These are phyloP conservation scores for Cranoglanis bouderius DNA, from an alignment of 2,113 vertebrate species.

Conservation along the genomic window DNA sequence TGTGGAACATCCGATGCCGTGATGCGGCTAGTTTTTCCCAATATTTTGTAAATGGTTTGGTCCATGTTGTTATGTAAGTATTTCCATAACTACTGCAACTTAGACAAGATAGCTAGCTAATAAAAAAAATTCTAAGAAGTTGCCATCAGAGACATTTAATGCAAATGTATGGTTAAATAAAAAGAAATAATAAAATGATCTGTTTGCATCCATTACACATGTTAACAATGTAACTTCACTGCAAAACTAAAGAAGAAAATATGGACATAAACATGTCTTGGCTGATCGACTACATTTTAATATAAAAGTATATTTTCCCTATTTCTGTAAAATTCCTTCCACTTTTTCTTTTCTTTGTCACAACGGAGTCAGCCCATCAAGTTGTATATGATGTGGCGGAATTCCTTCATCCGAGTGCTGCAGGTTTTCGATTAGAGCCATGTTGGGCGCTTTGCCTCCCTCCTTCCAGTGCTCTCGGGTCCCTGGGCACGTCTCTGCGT, in stretches of 20 bases:
- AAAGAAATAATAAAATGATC: background rate
- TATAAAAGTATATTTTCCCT: background rate
- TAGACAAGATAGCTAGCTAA: background rate
- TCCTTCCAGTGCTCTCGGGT: background rate
- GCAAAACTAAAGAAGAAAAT: background rate
- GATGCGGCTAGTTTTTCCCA: background rate
- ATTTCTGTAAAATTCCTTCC: background rate
- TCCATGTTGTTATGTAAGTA: background rate
- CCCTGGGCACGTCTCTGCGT: conserved; percentile 32
- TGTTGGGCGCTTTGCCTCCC: background rate
- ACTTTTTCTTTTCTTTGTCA: background rate
- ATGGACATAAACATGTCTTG: background rate
- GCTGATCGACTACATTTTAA: background rate
- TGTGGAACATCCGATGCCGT: too few species aligned
- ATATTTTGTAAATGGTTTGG: background rate
- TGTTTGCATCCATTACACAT: background rate
- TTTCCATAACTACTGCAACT: background rate
- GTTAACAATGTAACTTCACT: background rate
- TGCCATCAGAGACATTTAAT: background rate
- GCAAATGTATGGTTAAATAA: background rate
- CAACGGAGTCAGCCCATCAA: background rate
- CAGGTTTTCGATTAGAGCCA: conserved; percentile 36
- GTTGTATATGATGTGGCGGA: background rate
- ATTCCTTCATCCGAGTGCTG: conserved; percentile 3
- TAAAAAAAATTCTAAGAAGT: background rate